Base-by-base conservation (phyloP, 2,888 invertebrate species). In the Dicranocentrus wangi region DNA sequence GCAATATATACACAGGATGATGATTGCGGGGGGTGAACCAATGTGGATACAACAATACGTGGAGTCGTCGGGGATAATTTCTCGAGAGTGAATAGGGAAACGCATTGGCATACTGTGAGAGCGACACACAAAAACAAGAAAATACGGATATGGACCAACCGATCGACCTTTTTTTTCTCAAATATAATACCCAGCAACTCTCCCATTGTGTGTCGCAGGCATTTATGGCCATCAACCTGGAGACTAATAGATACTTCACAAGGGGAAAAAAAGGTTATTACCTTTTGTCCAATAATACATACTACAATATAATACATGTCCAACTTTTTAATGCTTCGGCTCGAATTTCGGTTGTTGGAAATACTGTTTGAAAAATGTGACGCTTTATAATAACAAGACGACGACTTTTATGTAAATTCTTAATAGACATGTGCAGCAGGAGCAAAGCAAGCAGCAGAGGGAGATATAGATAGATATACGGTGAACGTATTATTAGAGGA, bases 21-120 rank as follows among this genome's bases (percentile, higher is more conserved):
- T 81, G 77, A 77, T 77, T 82, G 77, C 81, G 81, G 81, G 81
- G 81, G 81, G 81, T 82, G 81, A 71, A 82, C 77, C 76, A 70
- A 28, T 81, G 76, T 76, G 81, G 66, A 53, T 71, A 55, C 76
- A 81, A 76, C 76, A 81, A 76, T 81, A 66, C 70, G 76, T 66
- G 58, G 66, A 53, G 61, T 76, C 63, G 43, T 39, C 21, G 43
- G 42, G 70, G 71, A 71, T 70, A 76, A 76, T 81, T 76, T 69
- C 61, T 53, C 81, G n/a, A 71, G 63, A 81, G 19, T 17, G 28
- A 53, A 13, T 7, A 53, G 8, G 17, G 53, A 53, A 7, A 17
- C n/a, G 53, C 17, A 53, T n/a, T 53, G 17, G n/a, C n/a, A n/a
- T n/a, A n/a, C n/a, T n/a, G n/a, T n/a, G n/a, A n/a, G n/a, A n/a